Percentiles rank a stretch among this genome's conserved stretches.
phyloP scores from a whole-genome alignment of 2,888 invertebrate genomes.

The Ochlodes sylvanus region DNA sequence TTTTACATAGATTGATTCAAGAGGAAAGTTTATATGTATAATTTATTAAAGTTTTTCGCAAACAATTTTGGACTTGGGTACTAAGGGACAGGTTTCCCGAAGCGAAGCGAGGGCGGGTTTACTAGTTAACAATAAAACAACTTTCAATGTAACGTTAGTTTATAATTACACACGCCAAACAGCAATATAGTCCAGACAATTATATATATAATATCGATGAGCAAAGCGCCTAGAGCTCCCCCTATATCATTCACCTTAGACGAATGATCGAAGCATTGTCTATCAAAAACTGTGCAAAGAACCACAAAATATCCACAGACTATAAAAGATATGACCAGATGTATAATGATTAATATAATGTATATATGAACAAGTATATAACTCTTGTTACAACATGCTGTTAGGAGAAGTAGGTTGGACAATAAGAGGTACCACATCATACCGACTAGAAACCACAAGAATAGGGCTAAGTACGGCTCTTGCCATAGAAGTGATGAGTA shows the following conservation, averaged over 20 bases:
- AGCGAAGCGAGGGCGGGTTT: too few species aligned
- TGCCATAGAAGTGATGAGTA: not conserved
- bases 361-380: conserved; percentile 21
- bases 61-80: too few species aligned
- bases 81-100: too few species aligned
- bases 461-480: conserved; percentile 2
- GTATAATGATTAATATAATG: conserved; percentile 21
- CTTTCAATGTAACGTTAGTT: conserved; percentile 14
- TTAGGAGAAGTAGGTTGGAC: conserved; percentile 27
- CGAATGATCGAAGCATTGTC: conserved; percentile 36
- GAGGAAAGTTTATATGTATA: too few species aligned
- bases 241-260: conserved; percentile 6
- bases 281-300: conserved; percentile 30
- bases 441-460: conserved; percentile 29
- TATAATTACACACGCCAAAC: conserved; percentile 42
- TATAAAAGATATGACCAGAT: conserved; percentile 27
- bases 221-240: not conserved
- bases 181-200: conserved; percentile 35
- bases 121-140: not conserved
- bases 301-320: conserved; percentile 22
- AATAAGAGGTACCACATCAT: conserved; percentile 37
- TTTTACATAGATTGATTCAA: too few species aligned
- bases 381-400: conserved; percentile 32
- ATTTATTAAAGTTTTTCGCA: too few species aligned
- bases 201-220: conserved; percentile 14